Evolutionary conservation across 2,113 vertebrate species (phyloP).

Genomic region (Grus americana): DNA sequence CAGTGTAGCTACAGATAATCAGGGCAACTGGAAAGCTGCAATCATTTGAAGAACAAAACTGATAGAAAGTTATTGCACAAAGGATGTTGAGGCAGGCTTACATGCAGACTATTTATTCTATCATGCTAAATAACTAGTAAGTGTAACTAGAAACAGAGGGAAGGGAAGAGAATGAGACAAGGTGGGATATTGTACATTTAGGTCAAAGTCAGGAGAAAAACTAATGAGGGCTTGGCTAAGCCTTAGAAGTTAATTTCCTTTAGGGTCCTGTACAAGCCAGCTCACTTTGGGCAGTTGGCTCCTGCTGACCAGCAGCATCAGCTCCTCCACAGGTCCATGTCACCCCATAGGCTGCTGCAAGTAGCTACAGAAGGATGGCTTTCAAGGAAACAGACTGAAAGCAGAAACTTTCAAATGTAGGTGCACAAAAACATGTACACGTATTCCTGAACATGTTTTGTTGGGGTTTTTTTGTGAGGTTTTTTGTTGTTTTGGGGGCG

Average conservation of each 20-base stretch:
- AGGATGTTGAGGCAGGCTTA: not conserved
- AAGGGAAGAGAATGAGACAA: not conserved
- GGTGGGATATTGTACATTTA: not conserved
- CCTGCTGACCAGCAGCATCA: not conserved
- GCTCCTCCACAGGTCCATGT: not conserved
- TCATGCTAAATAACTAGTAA: not conserved
- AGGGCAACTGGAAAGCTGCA: not conserved
- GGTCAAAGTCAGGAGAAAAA: not conserved
- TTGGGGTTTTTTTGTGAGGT: too few species aligned
- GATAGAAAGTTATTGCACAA: not conserved
- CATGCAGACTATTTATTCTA: not conserved
- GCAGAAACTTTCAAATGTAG: not conserved
- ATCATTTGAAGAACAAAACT: not conserved
- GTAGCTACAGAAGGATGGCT: not conserved
- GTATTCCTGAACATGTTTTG: not conserved
- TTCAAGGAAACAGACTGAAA: not conserved
- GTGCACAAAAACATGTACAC: not conserved
- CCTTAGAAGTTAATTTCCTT: not conserved
- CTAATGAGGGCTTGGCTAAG: not conserved
- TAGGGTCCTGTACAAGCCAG: not conserved
- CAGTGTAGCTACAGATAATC: not conserved
- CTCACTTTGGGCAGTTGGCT: not conserved
- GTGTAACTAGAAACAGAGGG: not conserved
- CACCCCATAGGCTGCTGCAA: not conserved
- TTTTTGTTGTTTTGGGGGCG: too few species aligned